Base-by-base conservation (phyloP, 2,888 invertebrate genomes). In the Coelopa pilipes region DNA sequence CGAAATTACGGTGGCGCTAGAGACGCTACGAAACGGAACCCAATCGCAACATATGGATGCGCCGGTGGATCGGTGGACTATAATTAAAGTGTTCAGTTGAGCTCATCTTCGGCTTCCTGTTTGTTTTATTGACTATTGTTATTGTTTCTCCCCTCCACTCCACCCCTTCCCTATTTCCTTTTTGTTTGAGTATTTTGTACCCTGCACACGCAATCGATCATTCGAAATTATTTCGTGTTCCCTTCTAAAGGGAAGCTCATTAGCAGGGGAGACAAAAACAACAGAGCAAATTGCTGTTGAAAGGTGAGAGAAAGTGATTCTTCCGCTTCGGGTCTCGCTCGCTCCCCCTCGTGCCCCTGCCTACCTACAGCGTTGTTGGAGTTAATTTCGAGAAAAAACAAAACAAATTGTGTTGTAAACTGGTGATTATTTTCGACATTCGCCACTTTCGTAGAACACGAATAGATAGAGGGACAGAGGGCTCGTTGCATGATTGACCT, bases 61-160 rank as follows among this genome's bases (percentile, higher is more conserved):
- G 34, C 7, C 34, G 34, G 34, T 34, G 34, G 34, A 15, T 50
- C 45, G 24, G n/a, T 60, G 47, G 15, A n/a, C 70, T 70, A 63
- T 63, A 70, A 70, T 70, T 70, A 70, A 62, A 62, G 70, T 62
- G 70, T 62, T 63, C 70, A 63, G 45, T 70, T 63, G 50, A 63
- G 46, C 57, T 69, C 70, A 63, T 62, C 63, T 46, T 17, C 53
- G 62, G 70, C 63, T 70, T 63, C 70, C 62, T 70, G 70, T 70
- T 70, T 70, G 70, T 70, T 70, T 70, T 70, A 63, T 53, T 63
- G 53, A 70, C 17, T 47, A 50, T 66, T 66, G 13, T 19, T 68
- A 59, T 45, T 47, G n/a, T 69, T 34, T 34, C 34, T 34, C 34
- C 34, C 34, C 34, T 34, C 34, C 7, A 34, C 34, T 7, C 4